Evolutionary conservation across 2,888 invertebrate species (phyloP).

Genomic region (Acanthosepion pharaonis): DNA sequence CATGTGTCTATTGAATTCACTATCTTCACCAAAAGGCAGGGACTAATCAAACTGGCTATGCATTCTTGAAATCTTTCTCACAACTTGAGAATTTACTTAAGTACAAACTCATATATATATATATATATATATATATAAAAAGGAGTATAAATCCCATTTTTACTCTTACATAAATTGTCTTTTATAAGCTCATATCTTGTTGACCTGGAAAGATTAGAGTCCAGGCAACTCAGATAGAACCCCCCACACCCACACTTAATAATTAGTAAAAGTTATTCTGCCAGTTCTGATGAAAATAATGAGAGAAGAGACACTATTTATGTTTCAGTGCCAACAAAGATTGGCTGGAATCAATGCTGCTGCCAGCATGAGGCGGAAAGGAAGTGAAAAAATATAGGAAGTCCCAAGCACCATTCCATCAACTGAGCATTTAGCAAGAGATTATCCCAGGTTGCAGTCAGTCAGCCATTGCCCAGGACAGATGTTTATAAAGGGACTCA

Average conservation of each 20-base stretch:
- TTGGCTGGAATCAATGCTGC: not conserved
- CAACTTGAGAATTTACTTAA: not conserved
- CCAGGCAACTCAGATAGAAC: not conserved
- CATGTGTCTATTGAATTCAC: not conserved
- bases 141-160: not conserved
- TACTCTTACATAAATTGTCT: not conserved
- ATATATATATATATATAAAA: not conserved
- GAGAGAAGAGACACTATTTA: not conserved
- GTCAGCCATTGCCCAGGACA: not conserved
- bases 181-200: not conserved
- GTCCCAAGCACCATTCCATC: conserved; percentile 33
- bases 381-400: not conserved
- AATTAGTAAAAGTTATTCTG: not conserved
- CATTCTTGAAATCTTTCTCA: too few relatives aligned
- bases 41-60: not conserved
- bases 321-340: not conserved
- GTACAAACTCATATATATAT: not conserved
- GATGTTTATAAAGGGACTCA: not conserved
- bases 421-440: conserved; percentile 22
- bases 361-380: not conserved
- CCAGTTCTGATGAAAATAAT: too few relatives aligned
- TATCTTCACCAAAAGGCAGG: not conserved
- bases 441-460: conserved; percentile 1
- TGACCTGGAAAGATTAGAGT: not conserved
- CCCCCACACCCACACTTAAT: not conserved